Percentiles rank a stretch among this genome's conserved stretches.
Evolutionary conservation across 2,113 vertebrate genomes (phyloP).

Genomic region (Pseudorectes ferrugineus): DNA sequence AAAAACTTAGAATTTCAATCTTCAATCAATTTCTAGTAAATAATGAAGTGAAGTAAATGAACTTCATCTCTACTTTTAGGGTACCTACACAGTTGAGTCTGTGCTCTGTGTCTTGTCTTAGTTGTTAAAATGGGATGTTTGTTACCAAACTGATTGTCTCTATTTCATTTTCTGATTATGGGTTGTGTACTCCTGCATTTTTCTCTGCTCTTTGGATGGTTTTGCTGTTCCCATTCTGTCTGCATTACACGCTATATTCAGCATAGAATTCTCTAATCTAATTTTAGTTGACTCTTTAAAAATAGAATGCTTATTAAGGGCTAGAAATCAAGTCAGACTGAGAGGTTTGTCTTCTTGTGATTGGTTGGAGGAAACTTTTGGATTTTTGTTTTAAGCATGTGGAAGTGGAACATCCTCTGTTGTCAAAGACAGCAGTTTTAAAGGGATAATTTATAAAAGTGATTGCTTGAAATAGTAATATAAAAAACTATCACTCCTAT

Average conservation of each 20-base stretch:
- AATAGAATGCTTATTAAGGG: not conserved
- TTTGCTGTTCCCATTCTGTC: constrained; percentile 40
- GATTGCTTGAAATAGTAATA: not conserved
- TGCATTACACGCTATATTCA: not conserved
- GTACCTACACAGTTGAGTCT: not conserved
- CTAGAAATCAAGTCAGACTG: not conserved
- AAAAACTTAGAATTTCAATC: not conserved
- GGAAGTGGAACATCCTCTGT: not conserved
- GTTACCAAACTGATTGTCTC: not conserved
- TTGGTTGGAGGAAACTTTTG: not conserved
- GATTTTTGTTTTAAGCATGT: not conserved
- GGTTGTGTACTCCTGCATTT: not conserved
- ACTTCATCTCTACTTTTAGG: not conserved
- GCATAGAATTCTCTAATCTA: not conserved
- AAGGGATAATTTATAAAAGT: not conserved
- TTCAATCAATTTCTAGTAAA: too few species aligned
- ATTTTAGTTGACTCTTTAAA: not conserved
- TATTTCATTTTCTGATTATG: not conserved
- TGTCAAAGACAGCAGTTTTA: not conserved
- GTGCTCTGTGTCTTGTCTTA: not conserved
- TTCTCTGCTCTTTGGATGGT: not conserved
- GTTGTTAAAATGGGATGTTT: not conserved
- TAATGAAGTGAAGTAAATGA: too few species aligned
- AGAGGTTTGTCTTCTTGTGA: not conserved
- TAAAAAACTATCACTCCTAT: not conserved